Percentiles rank a stretch among this genome's conserved stretches.
Evolutionary conservation across 2,888 invertebrate genomes (phyloP).

Genomic region (Mesochorus sp.): DNA sequence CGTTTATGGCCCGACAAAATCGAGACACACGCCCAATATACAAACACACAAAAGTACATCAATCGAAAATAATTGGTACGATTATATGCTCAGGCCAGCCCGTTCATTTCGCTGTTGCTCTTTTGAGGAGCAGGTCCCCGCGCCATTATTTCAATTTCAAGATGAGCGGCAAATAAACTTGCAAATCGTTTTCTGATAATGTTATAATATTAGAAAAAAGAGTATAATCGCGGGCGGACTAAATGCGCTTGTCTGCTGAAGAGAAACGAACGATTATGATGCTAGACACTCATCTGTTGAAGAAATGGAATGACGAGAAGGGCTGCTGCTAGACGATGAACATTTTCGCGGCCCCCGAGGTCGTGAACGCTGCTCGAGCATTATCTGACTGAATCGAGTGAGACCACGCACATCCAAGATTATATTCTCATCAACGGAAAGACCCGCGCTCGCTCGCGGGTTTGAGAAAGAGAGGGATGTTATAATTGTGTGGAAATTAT

Average conservation of each 20-base stretch:
- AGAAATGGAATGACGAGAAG: slow-evolving; percentile 11
- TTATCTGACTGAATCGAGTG: slow-evolving; percentile 68
- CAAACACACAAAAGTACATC: slow-evolving; percentile 40
- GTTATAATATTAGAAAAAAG: slow-evolving; percentile 41
- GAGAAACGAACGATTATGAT: slow-evolving; percentile 12
- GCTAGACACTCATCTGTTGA: neutral
- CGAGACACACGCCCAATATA: slow-evolving; percentile 1
- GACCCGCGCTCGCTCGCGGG: slow-evolving; percentile 58
- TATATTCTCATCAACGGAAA: slow-evolving; percentile 77
- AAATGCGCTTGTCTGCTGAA: slow-evolving; percentile 25
- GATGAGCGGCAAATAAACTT: neutral
- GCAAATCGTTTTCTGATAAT: slow-evolving; percentile 54
- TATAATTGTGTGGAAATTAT: slow-evolving; percentile 66
- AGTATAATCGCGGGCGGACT: slow-evolving; percentile 37
- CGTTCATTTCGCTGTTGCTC: neutral
- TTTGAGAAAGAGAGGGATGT: slow-evolving; percentile 45
- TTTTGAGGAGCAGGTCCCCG: neutral
- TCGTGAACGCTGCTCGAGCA: slow-evolving; percentile 43
- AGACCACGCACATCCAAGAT: slow-evolving; percentile 78
- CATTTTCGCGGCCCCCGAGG: neutral
- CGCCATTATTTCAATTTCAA: neutral
- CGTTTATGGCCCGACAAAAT: slow-evolving; percentile 16
- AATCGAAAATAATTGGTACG: slow-evolving; percentile 38
- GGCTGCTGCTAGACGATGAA: neutral
- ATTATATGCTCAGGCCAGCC: neutral